phyloP scores from a whole-genome alignment of 2,888 invertebrate genomes.

The Caenorhabditis wallacei region DNA sequence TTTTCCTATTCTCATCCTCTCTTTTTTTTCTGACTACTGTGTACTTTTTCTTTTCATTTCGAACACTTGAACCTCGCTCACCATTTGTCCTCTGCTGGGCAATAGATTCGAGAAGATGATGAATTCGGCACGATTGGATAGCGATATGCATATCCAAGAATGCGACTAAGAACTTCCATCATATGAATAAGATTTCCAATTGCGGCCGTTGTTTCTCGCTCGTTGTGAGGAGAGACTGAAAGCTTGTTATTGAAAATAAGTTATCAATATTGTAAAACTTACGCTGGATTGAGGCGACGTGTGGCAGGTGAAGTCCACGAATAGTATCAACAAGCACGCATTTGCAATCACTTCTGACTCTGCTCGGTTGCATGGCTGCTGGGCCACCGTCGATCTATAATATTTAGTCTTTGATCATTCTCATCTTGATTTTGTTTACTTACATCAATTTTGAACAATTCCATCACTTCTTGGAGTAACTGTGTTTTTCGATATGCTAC shows the following conservation, averaged over 20 bases:
- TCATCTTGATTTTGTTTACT: background rate
- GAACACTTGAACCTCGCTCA: constrained; percentile 18
- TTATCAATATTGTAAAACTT: background rate
- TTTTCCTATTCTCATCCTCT: background rate
- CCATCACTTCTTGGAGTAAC: constrained; percentile 57
- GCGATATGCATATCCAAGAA: constrained; percentile 91
- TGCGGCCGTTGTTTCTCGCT: constrained; percentile 90
- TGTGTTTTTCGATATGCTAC: constrained; percentile 33
- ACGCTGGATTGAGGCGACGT: constrained; percentile 64
- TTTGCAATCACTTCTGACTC: constrained; percentile 41
- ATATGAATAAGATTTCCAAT: constrained; percentile 92
- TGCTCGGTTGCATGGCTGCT: constrained; percentile 39
- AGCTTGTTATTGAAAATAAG: background rate
- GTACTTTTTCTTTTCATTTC: background rate
- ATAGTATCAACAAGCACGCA: constrained; percentile 72
- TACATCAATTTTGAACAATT: constrained; percentile 61
- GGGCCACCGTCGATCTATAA: constrained; percentile 66
- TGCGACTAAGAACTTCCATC: constrained; percentile 89
- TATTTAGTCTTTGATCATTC: too few species aligned
- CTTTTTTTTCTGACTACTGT: background rate
- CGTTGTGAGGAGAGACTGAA: constrained; percentile 86
- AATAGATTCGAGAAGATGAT: constrained; percentile 37
- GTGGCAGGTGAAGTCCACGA: constrained; percentile 75
- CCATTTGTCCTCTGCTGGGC: constrained; percentile 53
- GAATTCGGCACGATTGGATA: constrained; percentile 87